Evolutionary conservation across 2,113 vertebrate genomes (phyloP), one percentile per base, ranked within the genome.

Genomic region (Anoura caudifer): DNA sequence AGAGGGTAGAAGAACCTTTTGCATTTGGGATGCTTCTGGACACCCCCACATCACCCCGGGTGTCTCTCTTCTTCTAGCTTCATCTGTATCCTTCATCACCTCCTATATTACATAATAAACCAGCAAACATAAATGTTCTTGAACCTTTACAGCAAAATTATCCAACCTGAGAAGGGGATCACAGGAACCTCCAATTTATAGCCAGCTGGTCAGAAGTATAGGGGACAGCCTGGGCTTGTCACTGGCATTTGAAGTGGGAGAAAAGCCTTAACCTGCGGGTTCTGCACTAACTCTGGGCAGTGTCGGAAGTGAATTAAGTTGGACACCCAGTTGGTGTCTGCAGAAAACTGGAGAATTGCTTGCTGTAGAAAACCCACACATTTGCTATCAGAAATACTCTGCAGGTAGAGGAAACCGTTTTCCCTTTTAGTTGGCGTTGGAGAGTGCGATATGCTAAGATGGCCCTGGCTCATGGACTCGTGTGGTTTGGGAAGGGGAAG

Each of bases 401-500:
- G 61, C 50, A 61, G 70, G 38, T 2, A 45, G 63, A 59, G 63
- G 75, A 52, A 70, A 87, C n/a, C 17, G 17, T 45, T 73, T 87
- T 65, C 43, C 36, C n/a, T 91, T 91, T 54, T 28, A 65, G 73
- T 14, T 65, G 82, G 50, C 1, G 12, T 43, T 31, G 19, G 87
- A 85, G 50, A n/a, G 41, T 77, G 61, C 70, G 80, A 59, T 59
- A 47, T 84, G 80, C 80, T 85, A 33, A 36, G 31, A 36, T 15
- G 7, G n/a, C 63, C n/a, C 75, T 54, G 75, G 75, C 65, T 54
- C 54, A 31, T 17, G 45, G 75, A 38, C 81, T 36, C 28, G 22
- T 91, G 94, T 87, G 75, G 65, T 38, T 81, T 80, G 89, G 56
- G 76, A 91, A 75, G 94, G 89, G 56, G 76, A 91, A 75, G 94